Evolutionary conservation across 2,888 invertebrate genomes (phyloP).

Genomic region (Cheilosia soror): DNA sequence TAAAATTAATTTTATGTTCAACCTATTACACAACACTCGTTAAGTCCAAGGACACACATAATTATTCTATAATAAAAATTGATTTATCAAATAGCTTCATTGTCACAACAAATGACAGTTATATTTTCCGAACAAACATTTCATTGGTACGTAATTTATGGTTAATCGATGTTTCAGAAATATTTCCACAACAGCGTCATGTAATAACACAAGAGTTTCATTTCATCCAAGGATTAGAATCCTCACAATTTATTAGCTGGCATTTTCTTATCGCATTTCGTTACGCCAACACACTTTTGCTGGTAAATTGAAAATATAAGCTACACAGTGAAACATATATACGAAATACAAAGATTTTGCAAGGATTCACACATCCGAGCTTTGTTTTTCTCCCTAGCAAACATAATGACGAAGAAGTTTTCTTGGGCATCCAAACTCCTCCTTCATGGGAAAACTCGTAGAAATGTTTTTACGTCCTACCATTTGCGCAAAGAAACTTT

Average conservation of each 20-base stretch:
- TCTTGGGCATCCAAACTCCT: conserved; percentile 55
- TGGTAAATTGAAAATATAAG: conserved; percentile 8
- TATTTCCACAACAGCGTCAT: background rate
- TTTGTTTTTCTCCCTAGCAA: conserved; percentile 27
- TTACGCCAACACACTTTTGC: conserved; percentile 15
- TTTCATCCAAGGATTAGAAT: conserved; percentile 7
- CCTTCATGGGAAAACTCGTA: conserved; percentile 33
- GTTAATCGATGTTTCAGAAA: background rate
- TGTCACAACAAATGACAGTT: no score
- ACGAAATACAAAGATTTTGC: background rate
- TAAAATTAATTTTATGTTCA: no score
- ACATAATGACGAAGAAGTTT: conserved; percentile 2
- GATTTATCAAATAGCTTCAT: no score
- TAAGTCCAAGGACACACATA: no score
- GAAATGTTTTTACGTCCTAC: conserved; percentile 25
- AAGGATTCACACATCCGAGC: conserved; percentile 19
- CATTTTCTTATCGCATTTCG: conserved; percentile 51
- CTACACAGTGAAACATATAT: conserved; percentile 3
- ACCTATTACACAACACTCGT: no score
- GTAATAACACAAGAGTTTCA: background rate
- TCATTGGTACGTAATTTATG: no score
- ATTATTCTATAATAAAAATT: no score
- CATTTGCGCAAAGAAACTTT: conserved; percentile 57
- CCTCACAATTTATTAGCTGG: conserved; percentile 34
- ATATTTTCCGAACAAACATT: no score